Percentiles rank a stretch among this genome's conserved stretches.
Conservation (phyloP, 37 sponge, comb jelly and placozoan species). For the Corticium candelabrum region DNA sequence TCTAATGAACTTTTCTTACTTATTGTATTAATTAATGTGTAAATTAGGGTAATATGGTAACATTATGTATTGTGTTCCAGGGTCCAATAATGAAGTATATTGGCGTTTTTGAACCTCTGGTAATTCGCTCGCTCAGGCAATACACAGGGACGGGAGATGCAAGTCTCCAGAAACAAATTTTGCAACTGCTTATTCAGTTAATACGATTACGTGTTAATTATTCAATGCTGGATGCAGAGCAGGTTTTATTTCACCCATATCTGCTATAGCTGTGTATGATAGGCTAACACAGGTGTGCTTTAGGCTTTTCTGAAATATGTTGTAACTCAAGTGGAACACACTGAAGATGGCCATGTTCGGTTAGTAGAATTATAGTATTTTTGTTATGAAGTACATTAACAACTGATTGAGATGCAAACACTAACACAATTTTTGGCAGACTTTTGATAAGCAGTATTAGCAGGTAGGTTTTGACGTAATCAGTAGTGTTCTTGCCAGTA, state of each 20-base stretch:
- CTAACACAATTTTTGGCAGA: background rate
- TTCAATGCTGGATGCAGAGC: slow-evolving; percentile 7
- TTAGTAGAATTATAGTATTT: too few species aligned
- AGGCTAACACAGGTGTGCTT: background rate
- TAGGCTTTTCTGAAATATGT: too few species aligned
- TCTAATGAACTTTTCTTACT: too few species aligned
- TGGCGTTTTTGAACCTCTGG: slow-evolving; percentile 65
- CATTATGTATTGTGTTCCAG: slow-evolving; percentile 23
- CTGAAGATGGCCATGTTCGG: too few species aligned
- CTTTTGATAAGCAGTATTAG: too few species aligned
- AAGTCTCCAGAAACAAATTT: slow-evolving; percentile 50
- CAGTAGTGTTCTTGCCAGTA: too few species aligned
- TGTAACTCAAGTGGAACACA: too few species aligned
- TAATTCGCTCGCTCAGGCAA: slow-evolving; percentile 35
- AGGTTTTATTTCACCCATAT: background rate
- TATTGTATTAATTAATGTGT: too few species aligned
- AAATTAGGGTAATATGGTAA: too few species aligned
- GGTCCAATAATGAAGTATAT: slow-evolving; percentile 57
- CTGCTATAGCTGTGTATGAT: too few species aligned
- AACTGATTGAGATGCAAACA: background rate
- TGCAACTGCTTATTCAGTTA: slow-evolving; percentile 66
- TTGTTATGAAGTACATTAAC: background rate
- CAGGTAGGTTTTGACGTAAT: too few species aligned
- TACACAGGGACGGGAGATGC: slow-evolving; percentile 44
- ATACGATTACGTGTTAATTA: slow-evolving; percentile 51